Percentiles rank a stretch among this genome's conserved stretches.
These are phyloP conservation scores for Hassar affinis DNA, from an alignment of 2,113 vertebrate genomes.

Conservation along the genomic window DNA sequence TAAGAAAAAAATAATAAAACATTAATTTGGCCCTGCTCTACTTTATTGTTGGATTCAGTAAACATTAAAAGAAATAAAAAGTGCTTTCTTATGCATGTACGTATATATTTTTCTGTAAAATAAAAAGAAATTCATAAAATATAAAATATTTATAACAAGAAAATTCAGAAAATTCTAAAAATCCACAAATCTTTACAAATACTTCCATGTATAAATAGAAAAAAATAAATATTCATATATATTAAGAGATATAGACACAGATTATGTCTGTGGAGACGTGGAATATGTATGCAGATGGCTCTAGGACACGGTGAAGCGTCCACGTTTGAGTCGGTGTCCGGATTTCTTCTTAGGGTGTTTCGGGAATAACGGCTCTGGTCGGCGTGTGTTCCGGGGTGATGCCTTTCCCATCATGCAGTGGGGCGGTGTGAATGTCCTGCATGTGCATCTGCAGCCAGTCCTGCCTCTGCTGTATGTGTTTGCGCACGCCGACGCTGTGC, in stretches of 20 bases:
- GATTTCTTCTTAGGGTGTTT: constrained; percentile 57
- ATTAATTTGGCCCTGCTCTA: too few relatives aligned
- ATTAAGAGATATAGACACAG: background rate
- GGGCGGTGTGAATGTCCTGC: constrained; percentile 75
- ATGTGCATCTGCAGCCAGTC: constrained; percentile 87
- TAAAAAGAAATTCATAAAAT: too few relatives aligned
- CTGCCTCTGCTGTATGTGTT: constrained; percentile 76
- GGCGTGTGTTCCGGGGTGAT: background rate
- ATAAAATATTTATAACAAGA: background rate
- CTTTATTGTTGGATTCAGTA: too few relatives aligned
- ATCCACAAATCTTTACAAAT: constrained; percentile 4
- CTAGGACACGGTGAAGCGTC: background rate
- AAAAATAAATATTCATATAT: constrained; percentile 30
- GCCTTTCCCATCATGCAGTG: constrained; percentile 55
- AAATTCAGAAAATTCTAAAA: background rate
- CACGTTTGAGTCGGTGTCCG: background rate
- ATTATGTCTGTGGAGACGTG: background rate
- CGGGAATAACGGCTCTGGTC: background rate
- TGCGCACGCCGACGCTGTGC: constrained; percentile 82
- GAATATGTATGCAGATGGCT: background rate
- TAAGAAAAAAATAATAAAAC: too few relatives aligned
- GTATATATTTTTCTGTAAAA: too few relatives aligned
- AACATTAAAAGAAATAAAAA: too few relatives aligned
- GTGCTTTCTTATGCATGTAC: too few relatives aligned
- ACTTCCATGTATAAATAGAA: constrained; percentile 33